A percentile compares a stretch with the other conserved stretches of the same genome.
phyloP scores from a whole-genome alignment of 2,797 vertebrate species.

The Streptopelia turtur region DNA sequence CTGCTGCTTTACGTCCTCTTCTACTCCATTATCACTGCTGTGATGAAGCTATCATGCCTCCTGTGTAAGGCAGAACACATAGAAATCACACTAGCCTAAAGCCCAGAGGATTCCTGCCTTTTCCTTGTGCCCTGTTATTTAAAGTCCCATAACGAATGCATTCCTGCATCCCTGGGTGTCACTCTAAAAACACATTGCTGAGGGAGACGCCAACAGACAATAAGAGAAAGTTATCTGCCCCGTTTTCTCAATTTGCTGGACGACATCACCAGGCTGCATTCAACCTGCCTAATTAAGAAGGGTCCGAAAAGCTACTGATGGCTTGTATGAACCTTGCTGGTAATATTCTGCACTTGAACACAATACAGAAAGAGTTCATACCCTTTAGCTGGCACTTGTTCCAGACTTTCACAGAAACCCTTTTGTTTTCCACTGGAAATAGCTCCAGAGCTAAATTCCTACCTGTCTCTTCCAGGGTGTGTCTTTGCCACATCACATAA shows the following conservation, averaged over 20 bases:
- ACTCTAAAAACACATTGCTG: background rate
- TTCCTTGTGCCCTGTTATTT: background rate
- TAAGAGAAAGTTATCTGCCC: background rate
- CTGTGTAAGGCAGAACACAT: background rate
- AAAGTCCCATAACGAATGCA: rapidly evolving
- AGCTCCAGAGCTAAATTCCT: constrained; percentile 7
- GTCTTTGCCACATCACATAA: background rate
- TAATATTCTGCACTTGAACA: background rate
- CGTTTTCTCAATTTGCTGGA: rapidly evolving
- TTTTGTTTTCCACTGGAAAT: constrained; percentile 10
- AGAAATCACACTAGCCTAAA: background rate
- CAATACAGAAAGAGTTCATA: background rate
- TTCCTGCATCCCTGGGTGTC: background rate
- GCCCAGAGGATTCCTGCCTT: background rate
- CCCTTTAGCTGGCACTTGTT: background rate
- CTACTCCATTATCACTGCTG: background rate
- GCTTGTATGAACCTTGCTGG: too few species aligned
- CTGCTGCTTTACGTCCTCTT: background rate
- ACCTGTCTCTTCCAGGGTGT: background rate
- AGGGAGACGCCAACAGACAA: background rate
- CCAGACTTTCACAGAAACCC: background rate
- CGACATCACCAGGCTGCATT: rapidly evolving
- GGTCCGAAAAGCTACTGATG: background rate
- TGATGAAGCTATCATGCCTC: background rate
- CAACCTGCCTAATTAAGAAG: background rate